Conservation (phyloP, 2,113 vertebrate genomes). For the human region GRCh38 chr15:65476501-65477000, state of each 20-base stretch:
- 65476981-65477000: background rate
- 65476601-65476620: background rate
- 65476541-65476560: background rate
- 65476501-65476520: background rate
- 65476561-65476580: background rate
- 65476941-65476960: background rate
- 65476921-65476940: background rate
- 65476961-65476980: background rate
- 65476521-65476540: background rate
- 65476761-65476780: background rate
- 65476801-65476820: background rate
- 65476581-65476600: too few relatives aligned
- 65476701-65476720: background rate
- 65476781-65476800: background rate
- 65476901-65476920: background rate
- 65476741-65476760: background rate
- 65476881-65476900: background rate
- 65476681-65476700: background rate
- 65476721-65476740: background rate
- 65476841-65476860: background rate
- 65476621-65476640: background rate
- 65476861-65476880: conserved; percentile 26
- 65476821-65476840: background rate
- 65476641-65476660: conserved; percentile 30
- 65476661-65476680: background rate